Evolutionary conservation across 2,113 vertebrate species (phyloP).

Genomic region (Lanius collurio): DNA sequence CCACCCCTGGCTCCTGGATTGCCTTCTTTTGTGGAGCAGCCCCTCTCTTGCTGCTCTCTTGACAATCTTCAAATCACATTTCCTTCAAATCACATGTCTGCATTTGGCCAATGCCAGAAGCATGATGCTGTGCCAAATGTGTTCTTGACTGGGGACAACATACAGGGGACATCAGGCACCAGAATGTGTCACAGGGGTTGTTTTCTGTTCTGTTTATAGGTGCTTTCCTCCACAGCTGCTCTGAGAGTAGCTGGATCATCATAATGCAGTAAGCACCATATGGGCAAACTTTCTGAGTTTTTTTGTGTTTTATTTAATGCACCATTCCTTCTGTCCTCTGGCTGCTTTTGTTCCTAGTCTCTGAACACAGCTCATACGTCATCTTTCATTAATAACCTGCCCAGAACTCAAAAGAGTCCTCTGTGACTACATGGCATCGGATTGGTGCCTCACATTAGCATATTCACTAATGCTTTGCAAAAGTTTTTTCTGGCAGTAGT

Average conservation of each 20-base stretch:
- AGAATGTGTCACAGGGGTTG: background rate
- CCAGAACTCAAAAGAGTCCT: background rate
- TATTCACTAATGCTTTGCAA: background rate
- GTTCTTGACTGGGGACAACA: fast-evolving
- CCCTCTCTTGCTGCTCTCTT: background rate
- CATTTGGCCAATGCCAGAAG: background rate
- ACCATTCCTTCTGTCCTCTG: background rate
- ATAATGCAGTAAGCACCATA: background rate
- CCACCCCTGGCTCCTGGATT: background rate
- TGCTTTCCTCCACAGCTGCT: background rate
- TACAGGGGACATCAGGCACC: background rate
- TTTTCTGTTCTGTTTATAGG: background rate
- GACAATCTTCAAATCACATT: background rate
- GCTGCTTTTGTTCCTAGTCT: background rate
- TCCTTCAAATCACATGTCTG: background rate
- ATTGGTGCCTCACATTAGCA: background rate
- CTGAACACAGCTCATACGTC: background rate
- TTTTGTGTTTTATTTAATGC: background rate
- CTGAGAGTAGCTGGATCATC: background rate
- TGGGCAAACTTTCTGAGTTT: background rate
- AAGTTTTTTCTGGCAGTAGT: background rate
- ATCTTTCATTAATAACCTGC: background rate
- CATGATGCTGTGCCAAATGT: background rate
- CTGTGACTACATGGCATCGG: background rate
- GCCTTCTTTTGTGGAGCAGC: background rate